These are phyloP conservation scores for Drosophila saltans DNA, from an alignment of 1,140 invertebrate species.

Conservation along the genomic window DNA sequence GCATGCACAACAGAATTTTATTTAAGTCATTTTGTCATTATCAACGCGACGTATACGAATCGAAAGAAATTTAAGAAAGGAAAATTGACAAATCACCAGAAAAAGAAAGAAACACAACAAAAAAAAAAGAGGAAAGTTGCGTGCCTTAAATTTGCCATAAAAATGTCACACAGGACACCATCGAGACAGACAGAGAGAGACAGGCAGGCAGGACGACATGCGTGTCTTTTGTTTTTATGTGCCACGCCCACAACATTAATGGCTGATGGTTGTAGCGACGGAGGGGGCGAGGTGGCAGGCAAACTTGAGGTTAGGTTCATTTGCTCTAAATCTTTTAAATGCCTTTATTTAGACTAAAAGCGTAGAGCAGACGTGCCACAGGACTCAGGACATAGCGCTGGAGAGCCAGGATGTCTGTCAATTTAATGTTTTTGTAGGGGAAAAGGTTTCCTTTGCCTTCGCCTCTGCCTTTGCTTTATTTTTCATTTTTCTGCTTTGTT, in stretches of 20 bases:
- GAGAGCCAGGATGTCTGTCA: slow-evolving; percentile 13
- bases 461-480: slow-evolving; percentile 6
- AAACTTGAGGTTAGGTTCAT: slow-evolving; percentile 78
- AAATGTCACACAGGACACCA: slow-evolving; percentile 67
- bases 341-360: slow-evolving; percentile 81
- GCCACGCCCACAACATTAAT: slow-evolving; percentile 58
- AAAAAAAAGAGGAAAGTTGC: slow-evolving; percentile 57
- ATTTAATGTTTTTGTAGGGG: slow-evolving; percentile 17
- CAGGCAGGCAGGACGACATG: slow-evolving; percentile 55
- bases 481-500: slow-evolving; percentile 28
- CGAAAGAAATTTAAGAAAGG: slow-evolving; percentile 11
- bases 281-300: slow-evolving; percentile 16
- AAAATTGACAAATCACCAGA: slow-evolving; percentile 61
- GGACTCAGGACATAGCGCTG: neutral
- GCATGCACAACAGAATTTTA: slow-evolving; percentile 72
- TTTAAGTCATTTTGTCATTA: slow-evolving; percentile 74
- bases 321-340: slow-evolving; percentile 81
- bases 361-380: slow-evolving; percentile 63
- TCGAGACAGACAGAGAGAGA: slow-evolving; percentile 20
- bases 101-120: slow-evolving; percentile 25
- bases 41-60: slow-evolving; percentile 28
- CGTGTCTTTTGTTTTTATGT: slow-evolving; percentile 79
- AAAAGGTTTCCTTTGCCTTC: slow-evolving; percentile 28
- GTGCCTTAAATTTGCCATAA: slow-evolving; percentile 79
- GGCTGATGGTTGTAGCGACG: slow-evolving; percentile 32